Percentiles rank a stretch among this genome's conserved stretches.
phyloP scores from a whole-genome alignment of 2,797 vertebrate species.

The Cheirogaleus major region DNA sequence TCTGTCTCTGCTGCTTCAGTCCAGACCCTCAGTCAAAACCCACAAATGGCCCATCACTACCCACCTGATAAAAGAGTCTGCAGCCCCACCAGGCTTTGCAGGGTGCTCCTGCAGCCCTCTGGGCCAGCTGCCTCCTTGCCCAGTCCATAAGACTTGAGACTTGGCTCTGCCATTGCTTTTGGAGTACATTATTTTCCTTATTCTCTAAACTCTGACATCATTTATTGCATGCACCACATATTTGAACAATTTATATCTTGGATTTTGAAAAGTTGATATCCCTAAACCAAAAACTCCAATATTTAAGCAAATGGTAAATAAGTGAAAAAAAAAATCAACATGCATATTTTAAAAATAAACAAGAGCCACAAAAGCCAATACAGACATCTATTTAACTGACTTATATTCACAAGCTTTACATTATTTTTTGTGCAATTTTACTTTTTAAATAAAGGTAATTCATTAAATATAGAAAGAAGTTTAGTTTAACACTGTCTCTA shows the following conservation, averaged over 20 bases:
- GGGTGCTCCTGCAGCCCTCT: not conserved
- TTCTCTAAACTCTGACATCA: not conserved
- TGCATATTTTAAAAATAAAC: not conserved
- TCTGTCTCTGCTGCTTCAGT: not conserved
- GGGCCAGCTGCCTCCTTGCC: not conserved
- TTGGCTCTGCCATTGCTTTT: not conserved
- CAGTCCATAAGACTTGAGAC: not conserved
- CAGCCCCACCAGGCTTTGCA: rapidly evolving
- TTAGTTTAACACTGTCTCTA: not conserved
- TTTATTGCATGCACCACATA: not conserved
- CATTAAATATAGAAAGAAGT: not conserved
- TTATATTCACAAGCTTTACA: not conserved
- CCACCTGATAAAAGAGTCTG: not conserved
- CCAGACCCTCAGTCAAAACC: not conserved
- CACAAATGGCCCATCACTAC: not conserved
- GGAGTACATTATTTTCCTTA: not conserved
- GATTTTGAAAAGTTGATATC: not conserved
- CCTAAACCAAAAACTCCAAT: not conserved
- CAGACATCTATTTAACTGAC: not conserved
- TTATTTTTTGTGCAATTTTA: not conserved
- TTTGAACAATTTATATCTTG: not conserved
- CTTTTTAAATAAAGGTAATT: not conserved
- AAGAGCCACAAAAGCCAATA: not conserved
- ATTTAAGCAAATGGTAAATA: not conserved
- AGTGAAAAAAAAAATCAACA: not conserved